phyloP scores from a whole-genome alignment of 2,113 vertebrate species.

The Eublepharis macularius region DNA sequence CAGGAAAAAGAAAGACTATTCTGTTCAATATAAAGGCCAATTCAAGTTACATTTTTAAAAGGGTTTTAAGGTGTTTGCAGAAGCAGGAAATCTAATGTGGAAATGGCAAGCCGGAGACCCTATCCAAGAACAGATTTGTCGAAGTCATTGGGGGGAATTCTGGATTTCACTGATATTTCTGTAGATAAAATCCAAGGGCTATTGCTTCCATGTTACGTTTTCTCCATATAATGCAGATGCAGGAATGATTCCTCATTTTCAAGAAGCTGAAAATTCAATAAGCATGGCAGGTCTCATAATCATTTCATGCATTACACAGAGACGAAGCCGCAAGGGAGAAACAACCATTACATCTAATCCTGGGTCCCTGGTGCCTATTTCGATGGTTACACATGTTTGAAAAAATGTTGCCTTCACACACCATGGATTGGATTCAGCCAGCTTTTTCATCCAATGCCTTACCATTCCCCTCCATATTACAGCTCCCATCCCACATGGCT shows the following conservation, averaged over 20 bases:
- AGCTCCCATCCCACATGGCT: too few relatives aligned
- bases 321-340: background rate
- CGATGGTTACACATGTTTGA: background rate
- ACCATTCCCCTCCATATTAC: too few relatives aligned
- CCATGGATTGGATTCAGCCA: too few relatives aligned
- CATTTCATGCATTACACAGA: background rate
- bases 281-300: background rate
- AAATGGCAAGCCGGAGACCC: background rate
- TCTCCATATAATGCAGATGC: too few relatives aligned
- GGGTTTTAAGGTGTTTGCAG: background rate
- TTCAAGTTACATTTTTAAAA: slow-evolving; percentile 3
- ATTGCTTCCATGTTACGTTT: background rate
- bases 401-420: too few relatives aligned
- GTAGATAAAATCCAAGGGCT: background rate
- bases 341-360: background rate
- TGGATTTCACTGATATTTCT: background rate
- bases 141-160: background rate
- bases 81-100: background rate
- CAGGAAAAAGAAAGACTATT: slow-evolving; percentile 33
- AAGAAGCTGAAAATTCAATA: background rate
- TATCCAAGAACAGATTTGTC: background rate
- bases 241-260: background rate
- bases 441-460: too few relatives aligned
- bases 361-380: background rate
- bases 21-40: slow-evolving; percentile 13